Conservation (phyloP, 2,113 vertebrate species). For the Thalassoma bifasciatum region DNA sequence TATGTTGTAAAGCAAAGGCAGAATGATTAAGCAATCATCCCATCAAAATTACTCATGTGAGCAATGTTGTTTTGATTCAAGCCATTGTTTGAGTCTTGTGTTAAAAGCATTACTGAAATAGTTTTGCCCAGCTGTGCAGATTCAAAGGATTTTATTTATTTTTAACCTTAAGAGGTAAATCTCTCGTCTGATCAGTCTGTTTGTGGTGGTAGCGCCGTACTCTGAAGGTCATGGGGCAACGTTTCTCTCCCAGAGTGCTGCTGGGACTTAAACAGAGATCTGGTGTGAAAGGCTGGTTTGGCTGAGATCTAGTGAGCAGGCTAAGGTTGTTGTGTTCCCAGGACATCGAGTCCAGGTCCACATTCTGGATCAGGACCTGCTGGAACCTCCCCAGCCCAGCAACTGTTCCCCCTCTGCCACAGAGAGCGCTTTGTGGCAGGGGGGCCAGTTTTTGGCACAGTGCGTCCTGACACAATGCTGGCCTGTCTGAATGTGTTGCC, state of each 20-base stretch:
- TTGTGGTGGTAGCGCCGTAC: conserved; percentile 20
- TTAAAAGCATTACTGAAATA: no score
- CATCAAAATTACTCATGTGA: no score
- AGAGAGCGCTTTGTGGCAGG: conserved; percentile 78
- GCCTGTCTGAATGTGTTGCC: conserved; percentile 60
- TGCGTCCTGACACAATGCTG: conserved; percentile 67
- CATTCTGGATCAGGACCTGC: conserved; percentile 46
- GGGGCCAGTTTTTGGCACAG: conserved; percentile 54
- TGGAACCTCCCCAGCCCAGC: conserved; percentile 58
- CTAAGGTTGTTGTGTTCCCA: conserved; percentile 52
- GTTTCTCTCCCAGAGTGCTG: background rate
- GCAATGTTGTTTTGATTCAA: no score
- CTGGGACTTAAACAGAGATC: background rate
- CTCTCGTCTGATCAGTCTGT: no score
- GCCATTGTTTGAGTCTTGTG: no score
- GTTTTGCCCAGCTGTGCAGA: no score
- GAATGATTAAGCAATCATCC: no score
- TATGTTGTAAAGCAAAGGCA: no score
- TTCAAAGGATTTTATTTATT: no score
- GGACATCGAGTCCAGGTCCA: conserved; percentile 57
- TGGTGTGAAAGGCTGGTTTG: conserved; percentile 27
- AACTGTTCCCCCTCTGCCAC: conserved; percentile 65
- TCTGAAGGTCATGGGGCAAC: background rate
- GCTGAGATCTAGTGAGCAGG: conserved; percentile 33
- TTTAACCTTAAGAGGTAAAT: no score